A percentile compares a stretch with the other conserved stretches of the same genome.
Conservation (phyloP, 2,113 vertebrate genomes). For the Cervus canadensis region DNA sequence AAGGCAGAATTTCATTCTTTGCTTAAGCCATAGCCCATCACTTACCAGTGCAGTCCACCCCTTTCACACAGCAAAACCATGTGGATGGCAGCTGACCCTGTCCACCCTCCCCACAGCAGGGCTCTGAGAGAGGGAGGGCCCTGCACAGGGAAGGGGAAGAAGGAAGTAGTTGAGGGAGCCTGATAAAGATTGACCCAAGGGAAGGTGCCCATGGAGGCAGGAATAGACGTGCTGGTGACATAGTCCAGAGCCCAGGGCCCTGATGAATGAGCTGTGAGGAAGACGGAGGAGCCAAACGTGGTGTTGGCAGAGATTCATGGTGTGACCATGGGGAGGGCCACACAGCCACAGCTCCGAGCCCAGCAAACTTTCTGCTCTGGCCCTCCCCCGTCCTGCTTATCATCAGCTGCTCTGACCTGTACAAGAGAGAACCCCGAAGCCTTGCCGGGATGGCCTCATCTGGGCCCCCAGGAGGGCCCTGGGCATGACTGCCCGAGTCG, state of each 20-base stretch:
- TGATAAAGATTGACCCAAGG: constrained; percentile 23
- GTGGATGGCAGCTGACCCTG: background rate
- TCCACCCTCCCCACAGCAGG: background rate
- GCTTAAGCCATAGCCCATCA: rapidly evolving
- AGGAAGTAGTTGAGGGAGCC: background rate
- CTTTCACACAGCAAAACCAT: background rate
- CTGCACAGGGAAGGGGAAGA: background rate
- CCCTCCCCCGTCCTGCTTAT: background rate
- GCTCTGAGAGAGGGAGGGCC: background rate
- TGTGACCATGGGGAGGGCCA: background rate
- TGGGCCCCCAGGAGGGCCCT: background rate
- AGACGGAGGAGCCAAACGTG: constrained; percentile 1
- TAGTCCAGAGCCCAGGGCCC: background rate
- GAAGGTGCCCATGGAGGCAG: background rate
- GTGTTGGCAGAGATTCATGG: background rate
- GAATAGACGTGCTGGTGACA: background rate
- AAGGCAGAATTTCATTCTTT: background rate
- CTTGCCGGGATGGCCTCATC: background rate
- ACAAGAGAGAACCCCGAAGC: background rate
- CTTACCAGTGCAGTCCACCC: background rate
- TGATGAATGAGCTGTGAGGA: background rate
- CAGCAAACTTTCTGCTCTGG: background rate
- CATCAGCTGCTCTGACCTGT: background rate
- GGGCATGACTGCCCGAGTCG: rapidly evolving
- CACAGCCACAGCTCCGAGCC: rapidly evolving